Conservation (phyloP, 2,888 invertebrate genomes). For the Drosophila rellima region DNA sequence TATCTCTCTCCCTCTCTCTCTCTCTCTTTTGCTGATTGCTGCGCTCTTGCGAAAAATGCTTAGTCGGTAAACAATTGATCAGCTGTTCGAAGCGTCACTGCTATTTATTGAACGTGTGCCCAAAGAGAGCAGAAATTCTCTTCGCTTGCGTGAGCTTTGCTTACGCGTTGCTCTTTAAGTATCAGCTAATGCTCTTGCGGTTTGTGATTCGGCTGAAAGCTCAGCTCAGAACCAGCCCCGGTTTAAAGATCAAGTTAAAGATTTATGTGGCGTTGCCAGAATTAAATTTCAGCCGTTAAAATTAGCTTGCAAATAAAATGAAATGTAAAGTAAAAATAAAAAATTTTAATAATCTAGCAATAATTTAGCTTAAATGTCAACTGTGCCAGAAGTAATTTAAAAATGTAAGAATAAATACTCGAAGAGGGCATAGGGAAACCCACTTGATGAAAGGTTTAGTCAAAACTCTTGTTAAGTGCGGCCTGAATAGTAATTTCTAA, state of each 20-base stretch:
- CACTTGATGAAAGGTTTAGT: neutral
- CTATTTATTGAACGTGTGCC: neutral
- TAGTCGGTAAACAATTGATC: conserved; percentile 39
- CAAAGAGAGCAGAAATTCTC: conserved; percentile 20
- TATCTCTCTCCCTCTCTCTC: conserved; percentile 1
- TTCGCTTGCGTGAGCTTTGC: neutral
- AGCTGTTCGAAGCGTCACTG: conserved; percentile 50
- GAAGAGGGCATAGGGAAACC: neutral
- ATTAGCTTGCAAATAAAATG: no score
- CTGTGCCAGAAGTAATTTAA: neutral
- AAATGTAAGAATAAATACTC: neutral
- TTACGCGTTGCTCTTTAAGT: conserved; percentile 20
- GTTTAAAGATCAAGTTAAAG: neutral
- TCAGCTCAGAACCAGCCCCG: neutral
- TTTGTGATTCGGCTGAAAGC: conserved; percentile 41
- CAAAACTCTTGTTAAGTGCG: neutral
- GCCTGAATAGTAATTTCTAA: conserved; percentile 16
- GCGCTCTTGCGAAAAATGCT: conserved; percentile 16
- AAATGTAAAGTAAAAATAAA: no score
- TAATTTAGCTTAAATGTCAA: neutral
- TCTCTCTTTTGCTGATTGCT: neutral
- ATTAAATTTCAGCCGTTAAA: no score
- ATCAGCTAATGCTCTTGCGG: conserved; percentile 14
- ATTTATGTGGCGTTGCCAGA: no score
- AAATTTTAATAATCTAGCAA: neutral